These are phyloP conservation scores for Boleophthalmus pectinirostris DNA, from an alignment of 2,113 vertebrate genomes.

Conservation along the genomic window DNA sequence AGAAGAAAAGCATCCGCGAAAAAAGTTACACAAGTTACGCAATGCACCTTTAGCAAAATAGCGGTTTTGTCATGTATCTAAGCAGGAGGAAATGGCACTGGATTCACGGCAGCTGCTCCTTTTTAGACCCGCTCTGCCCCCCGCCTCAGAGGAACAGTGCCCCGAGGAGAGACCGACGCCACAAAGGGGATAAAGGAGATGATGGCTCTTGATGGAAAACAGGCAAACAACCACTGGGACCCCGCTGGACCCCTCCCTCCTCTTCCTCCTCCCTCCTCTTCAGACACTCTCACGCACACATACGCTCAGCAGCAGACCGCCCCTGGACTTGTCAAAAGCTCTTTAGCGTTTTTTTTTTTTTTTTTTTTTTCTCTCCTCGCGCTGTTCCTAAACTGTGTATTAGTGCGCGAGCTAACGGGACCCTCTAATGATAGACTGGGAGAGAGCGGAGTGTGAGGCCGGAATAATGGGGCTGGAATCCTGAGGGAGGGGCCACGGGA, in stretches of 20 bases:
- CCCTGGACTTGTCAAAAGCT: constrained; percentile 81
- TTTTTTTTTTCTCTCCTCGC: constrained; percentile 56
- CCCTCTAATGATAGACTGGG: constrained; percentile 71
- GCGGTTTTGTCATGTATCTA: too few species aligned
- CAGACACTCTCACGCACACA: constrained; percentile 57
- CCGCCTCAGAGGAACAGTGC: constrained; percentile 80
- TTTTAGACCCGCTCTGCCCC: constrained; percentile 76
- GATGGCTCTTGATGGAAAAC: constrained; percentile 84
- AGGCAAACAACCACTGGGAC: constrained; percentile 86
- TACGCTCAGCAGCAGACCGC: constrained; percentile 68
- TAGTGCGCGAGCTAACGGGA: constrained; percentile 79
- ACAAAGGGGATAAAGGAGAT: constrained; percentile 90
- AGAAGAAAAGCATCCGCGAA: too few species aligned
- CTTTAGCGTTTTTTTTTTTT: constrained; percentile 80
- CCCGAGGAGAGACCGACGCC: constrained; percentile 79
- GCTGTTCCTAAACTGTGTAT: constrained; percentile 85
- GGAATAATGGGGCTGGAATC: constrained; percentile 74
- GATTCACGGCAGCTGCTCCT: constrained; percentile 85
- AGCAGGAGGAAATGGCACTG: constrained; percentile 66
- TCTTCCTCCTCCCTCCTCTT: constrained; percentile 31
- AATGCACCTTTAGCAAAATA: too few species aligned
- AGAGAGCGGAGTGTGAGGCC: constrained; percentile 71
- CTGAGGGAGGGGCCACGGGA: constrained; percentile 81
- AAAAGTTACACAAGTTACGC: too few species aligned
- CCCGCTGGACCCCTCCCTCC: constrained; percentile 51